Base-by-base conservation (phyloP, 2,113 vertebrate genomes). In the Phrynosoma platyrhinos region DNA sequence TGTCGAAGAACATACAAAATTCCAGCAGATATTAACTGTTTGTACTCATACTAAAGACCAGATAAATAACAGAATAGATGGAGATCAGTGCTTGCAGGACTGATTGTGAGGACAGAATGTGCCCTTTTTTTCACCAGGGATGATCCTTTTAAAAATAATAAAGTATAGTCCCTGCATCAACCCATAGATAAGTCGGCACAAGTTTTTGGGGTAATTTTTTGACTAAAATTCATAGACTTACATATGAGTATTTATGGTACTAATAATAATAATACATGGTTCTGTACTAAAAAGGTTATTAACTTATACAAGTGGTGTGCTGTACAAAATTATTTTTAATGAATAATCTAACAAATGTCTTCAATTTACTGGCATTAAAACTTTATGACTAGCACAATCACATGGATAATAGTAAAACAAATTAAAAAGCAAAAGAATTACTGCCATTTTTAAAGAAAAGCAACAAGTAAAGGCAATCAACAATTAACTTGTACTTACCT, bases 401-500 rank as follows among this genome's bases (percentile, higher is more conserved):
- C 30, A 52, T 47, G 30, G 13, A 68, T 72, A 80, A 66, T 82
- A 53, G 53, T 62, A 81, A 83, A 30, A 62, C 58, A 62, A 14
- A 69, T 58, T 52, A 75, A 69, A 0, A 21, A 40, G 91, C 90
- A 91, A 90, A 86, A 10, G 30, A 66, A 80, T 21, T 25, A 20
- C 18, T 40, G 40, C 18, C 42, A 5, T 27, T 30, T 79, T 10
- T 12, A 82, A 0, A 52, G 16, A 0, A 89, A 32, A 87, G n/a
- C 23, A 81, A 75, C 25, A 52, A 3, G 80, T 1, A 83, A 90
- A 78, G 9, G 30, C 47, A 12, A 23, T 32, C 3, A 89, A 30
- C 76, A 88, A 77, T 9, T 88, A 92, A 82, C 69, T 40, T 91
- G 32, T 83, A 91, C 96, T 98, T 96, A 99, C 99, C 99, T 99